Evolutionary conservation across 2,888 invertebrate genomes (phyloP), one percentile per base, ranked within the genome.

Genomic region (Blomia tropicalis): DNA sequence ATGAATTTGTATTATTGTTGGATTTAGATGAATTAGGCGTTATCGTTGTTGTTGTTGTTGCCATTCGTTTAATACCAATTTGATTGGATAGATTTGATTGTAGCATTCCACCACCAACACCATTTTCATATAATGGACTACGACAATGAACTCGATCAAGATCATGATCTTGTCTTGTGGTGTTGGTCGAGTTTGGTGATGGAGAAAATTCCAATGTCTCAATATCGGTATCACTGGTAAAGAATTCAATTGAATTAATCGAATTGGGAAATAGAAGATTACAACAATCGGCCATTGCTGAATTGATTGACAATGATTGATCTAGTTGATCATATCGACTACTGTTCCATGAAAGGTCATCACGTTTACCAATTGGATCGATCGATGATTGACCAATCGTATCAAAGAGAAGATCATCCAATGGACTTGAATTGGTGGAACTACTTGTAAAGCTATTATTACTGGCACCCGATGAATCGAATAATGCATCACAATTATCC

Each of bases 211-310:
- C 22, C 22, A 47, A n/a, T 14, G 7, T n/a, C 7, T 47, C 51
- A 14, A 47, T 22, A 11, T 47, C 51, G 27, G 7, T 47, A 11
- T 56, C 56, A 31, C 29, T 56, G 3, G 25, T 30, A 29, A 56
- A 56, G 14, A 56, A 36, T 19, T 56, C 56, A 31, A 56, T 56
- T 30, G 56, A 56, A 25, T 36, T 29, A 36, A 36, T 56, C 17
- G 14, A 19, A 30, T 36, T 36, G 14, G 36, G n/a, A 23, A 56
- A 56, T n/a, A 56, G 27, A n/a, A 56, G 23, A 47, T 36, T 36
- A 17, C 47, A 47, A 56, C 56, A 56, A 25, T 56, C 56, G 23
- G 14, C 29, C 2, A 56, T 3, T n/a, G 51, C 51, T 11, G 51
- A 11, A n/a, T 47, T 47, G 7, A 47, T 11, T 7, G 51, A 22